These are phyloP conservation scores for Anas platyrhynchos DNA, from an alignment of 2,113 vertebrate species.

Conservation along the genomic window DNA sequence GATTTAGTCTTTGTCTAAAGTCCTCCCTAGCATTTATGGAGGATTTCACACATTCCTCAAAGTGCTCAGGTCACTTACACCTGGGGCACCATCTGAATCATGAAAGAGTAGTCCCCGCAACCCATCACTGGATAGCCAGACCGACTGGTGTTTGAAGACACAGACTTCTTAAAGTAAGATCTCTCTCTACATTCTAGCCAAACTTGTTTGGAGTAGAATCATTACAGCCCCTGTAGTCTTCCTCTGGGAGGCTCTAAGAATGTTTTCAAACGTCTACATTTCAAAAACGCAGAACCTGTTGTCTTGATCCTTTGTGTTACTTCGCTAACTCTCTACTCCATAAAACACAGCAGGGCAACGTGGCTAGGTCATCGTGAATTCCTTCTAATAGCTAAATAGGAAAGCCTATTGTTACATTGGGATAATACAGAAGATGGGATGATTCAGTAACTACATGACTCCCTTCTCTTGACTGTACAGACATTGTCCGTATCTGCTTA, in stretches of 20 bases:
- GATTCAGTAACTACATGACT: neutral
- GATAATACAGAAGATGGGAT: slow-evolving; percentile 20
- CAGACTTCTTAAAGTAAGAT: slow-evolving; percentile 40
- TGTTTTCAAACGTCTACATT: slow-evolving; percentile 56
- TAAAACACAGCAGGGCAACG: slow-evolving; percentile 44
- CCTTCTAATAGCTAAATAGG: slow-evolving; percentile 18
- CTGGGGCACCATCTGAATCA: slow-evolving; percentile 35
- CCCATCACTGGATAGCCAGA: slow-evolving; percentile 14
- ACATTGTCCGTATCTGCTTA: neutral
- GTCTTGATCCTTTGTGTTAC: slow-evolving; percentile 58
- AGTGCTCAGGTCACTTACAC: slow-evolving; percentile 26
- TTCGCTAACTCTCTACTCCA: slow-evolving; percentile 9
- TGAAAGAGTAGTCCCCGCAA: slow-evolving; percentile 4
- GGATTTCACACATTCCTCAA: slow-evolving; percentile 13
- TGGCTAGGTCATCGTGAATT: neutral
- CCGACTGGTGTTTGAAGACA: slow-evolving; percentile 51
- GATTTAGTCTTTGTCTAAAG: slow-evolving; percentile 37
- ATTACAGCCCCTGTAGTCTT: slow-evolving; percentile 20
- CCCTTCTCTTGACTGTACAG: neutral
- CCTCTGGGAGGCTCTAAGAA: slow-evolving; percentile 48
- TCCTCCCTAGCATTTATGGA: slow-evolving; percentile 34
- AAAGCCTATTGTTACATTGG: slow-evolving; percentile 13
- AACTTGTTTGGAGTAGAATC: slow-evolving; percentile 37
- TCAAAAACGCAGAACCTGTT: slow-evolving; percentile 50
- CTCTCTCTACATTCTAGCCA: neutral